Conservation (phyloP, 2,888 invertebrate species). For the Tenodera sinensis region DNA sequence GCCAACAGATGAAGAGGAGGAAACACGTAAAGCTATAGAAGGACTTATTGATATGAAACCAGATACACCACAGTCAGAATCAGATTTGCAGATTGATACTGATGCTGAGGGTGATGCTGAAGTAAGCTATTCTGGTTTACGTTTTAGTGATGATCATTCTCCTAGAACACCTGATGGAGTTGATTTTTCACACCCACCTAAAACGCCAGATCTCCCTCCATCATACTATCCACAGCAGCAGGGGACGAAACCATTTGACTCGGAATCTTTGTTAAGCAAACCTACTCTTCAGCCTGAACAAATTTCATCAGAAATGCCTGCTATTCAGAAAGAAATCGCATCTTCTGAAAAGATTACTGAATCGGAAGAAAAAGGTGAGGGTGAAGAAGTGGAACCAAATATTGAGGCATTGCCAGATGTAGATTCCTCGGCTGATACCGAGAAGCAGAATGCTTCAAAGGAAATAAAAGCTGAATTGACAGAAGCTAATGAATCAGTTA, state of each 20-base stretch:
- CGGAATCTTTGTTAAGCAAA: not conserved
- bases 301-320: not conserved
- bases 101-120: slow-evolving; percentile 76
- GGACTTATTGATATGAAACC: slow-evolving; percentile 75
- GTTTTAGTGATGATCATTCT: slow-evolving; percentile 45
- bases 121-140: slow-evolving; percentile 46
- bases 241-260: not conserved
- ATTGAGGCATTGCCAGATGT: not conserved
- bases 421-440: not conserved
- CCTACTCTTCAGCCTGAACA: not conserved
- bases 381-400: not conserved
- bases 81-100: slow-evolving; percentile 79
- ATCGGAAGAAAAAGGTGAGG: not conserved
- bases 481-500: not conserved
- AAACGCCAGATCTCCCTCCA: slow-evolving; percentile 54
- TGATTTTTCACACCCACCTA: slow-evolving; percentile 52
- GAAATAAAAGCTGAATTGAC: not conserved
- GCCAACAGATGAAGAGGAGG: slow-evolving; percentile 72
- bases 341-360: not conserved
- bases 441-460: not conserved
- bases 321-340: not conserved
- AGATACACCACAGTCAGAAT: slow-evolving; percentile 80
- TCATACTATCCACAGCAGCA: slow-evolving; percentile 47
- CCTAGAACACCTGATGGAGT: slow-evolving; percentile 49
- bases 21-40: slow-evolving; percentile 80